Evolutionary conservation across 2,888 invertebrate genomes (phyloP).

Genomic region (Sympetrum striolatum): DNA sequence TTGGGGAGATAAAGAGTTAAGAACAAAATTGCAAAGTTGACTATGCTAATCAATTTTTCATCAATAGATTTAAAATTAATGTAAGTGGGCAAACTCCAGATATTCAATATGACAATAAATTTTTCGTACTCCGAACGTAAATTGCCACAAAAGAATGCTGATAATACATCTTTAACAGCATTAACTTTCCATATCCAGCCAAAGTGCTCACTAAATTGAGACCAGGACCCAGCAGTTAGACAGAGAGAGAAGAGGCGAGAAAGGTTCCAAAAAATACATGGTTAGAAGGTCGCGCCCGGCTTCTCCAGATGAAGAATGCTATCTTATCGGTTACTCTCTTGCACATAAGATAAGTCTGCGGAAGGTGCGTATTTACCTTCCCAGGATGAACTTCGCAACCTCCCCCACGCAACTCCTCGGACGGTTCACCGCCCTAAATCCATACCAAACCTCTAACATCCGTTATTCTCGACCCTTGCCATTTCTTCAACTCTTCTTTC

Average conservation of each 20-base stretch:
- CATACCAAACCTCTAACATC: not conserved
- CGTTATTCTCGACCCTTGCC: not conserved
- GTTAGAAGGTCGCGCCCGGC: not conserved
- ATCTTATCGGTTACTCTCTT: slow-evolving; percentile 1
- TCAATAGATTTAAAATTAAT: no score
- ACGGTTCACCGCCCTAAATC: not conserved
- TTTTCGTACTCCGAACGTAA: no score
- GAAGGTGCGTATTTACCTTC: slow-evolving; percentile 39
- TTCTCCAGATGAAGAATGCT: not conserved
- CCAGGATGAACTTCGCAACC: slow-evolving; percentile 23
- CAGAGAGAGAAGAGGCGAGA: not conserved
- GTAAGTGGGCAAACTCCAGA: no score
- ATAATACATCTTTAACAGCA: no score
- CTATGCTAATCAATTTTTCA: no score
- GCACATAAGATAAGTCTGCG: slow-evolving; percentile 12
- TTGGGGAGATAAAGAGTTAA: no score
- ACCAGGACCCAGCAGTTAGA: no score
- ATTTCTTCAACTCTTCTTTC: not conserved
- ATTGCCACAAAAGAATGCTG: no score
- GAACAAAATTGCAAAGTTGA: no score
- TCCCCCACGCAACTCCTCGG: not conserved
- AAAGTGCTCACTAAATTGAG: no score
- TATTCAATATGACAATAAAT: no score
- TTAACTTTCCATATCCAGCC: no score
- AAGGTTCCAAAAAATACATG: not conserved